phyloP scores from a whole-genome alignment of 1,140 invertebrate species.

The Anthonomus grandis region DNA sequence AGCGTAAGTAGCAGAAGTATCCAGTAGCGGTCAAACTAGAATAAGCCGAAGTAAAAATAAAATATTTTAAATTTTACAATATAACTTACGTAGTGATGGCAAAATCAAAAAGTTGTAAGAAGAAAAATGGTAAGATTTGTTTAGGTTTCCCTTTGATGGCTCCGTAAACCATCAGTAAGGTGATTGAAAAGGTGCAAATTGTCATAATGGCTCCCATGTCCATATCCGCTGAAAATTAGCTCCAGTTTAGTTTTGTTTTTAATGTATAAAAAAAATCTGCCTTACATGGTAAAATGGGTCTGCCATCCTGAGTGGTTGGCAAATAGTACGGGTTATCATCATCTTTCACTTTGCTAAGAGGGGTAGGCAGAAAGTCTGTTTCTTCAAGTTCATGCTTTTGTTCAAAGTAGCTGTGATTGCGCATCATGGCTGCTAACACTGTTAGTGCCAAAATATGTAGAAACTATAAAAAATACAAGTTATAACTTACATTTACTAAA shows the following conservation, averaged over 20 bases:
- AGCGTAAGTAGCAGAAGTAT: constrained; percentile 79
- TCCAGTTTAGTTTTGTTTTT: constrained; percentile 3
- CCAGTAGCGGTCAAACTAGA: constrained; percentile 74
- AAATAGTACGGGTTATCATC: constrained; percentile 48
- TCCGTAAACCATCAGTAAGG: constrained; percentile 78
- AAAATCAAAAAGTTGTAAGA: constrained; percentile 84
- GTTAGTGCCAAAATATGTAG: constrained; percentile 67
- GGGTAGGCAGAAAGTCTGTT: constrained; percentile 59
- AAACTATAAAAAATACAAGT: constrained; percentile 54
- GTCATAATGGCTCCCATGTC: constrained; percentile 75
- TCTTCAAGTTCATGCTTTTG: constrained; percentile 21
- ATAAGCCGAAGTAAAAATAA: constrained; percentile 20
- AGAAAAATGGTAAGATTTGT: constrained; percentile 84
- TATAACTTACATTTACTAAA: constrained; percentile 5
- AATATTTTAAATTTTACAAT: neutral
- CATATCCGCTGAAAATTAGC: constrained; percentile 61
- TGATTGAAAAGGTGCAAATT: constrained; percentile 74
- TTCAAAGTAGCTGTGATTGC: constrained; percentile 57
- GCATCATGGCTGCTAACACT: constrained; percentile 68
- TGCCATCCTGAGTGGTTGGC: constrained; percentile 59
- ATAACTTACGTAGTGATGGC: constrained; percentile 74
- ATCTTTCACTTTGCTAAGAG: constrained; percentile 61
- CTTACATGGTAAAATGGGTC: constrained; percentile 57
- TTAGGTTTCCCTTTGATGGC: constrained; percentile 74
- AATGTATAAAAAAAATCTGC: neutral